Percentiles rank a stretch among this genome's conserved stretches.
Conservation (phyloP, 2,888 invertebrate species). For the Nemoura dubitans region DNA sequence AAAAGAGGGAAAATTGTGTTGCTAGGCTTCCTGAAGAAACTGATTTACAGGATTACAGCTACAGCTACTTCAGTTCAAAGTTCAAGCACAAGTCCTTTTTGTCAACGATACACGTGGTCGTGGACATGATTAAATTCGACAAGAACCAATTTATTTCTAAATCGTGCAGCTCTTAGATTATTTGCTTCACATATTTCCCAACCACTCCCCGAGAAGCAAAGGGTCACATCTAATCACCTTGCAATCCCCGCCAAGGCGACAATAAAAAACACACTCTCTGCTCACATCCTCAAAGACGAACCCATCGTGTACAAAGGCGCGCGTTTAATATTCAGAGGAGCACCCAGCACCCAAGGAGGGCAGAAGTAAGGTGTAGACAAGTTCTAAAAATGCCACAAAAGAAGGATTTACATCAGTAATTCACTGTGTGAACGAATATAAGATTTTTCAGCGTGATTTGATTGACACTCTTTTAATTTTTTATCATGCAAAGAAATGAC, state of each 20-base stretch:
- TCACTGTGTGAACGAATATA: neutral
- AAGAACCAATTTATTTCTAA: too few species aligned
- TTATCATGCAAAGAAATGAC: neutral
- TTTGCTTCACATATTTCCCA: neutral
- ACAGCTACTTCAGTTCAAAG: too few species aligned
- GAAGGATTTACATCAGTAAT: neutral
- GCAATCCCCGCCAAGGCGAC: neutral
- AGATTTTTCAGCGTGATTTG: slow-evolving; percentile 7
- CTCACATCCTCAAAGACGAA: neutral
- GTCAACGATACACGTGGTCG: neutral
- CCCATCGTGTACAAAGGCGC: neutral
- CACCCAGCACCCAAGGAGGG: neutral
- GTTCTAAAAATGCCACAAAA: neutral
- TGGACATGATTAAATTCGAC: neutral
- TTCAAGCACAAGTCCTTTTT: too few species aligned
- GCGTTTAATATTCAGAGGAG: neutral
- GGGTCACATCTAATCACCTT: neutral
- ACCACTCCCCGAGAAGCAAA: neutral
- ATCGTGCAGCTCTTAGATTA: neutral
- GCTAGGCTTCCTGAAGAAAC: too few species aligned
- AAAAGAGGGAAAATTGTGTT: too few species aligned
- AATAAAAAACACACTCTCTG: neutral
- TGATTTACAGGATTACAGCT: too few species aligned
- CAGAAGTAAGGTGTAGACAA: neutral
- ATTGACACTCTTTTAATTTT: neutral